Conservation (phyloP, 2,888 invertebrate species). For the Tenthredo notha region DNA sequence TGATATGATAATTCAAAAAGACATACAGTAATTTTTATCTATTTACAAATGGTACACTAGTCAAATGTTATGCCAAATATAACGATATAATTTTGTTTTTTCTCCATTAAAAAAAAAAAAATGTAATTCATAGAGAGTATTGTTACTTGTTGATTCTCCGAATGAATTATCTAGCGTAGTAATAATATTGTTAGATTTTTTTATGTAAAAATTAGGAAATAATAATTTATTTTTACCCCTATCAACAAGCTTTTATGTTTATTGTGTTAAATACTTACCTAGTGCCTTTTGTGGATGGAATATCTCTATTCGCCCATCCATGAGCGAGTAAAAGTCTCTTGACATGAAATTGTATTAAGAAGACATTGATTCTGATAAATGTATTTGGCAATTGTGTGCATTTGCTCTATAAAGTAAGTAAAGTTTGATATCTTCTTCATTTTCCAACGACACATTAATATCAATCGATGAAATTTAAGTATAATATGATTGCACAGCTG, state of each 20-base stretch:
- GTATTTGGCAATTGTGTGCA: neutral
- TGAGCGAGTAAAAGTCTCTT: neutral
- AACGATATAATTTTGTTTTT: neutral
- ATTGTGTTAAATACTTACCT: slow-evolving; percentile 41
- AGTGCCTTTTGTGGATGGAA: slow-evolving; percentile 49
- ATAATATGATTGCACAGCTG: slow-evolving; percentile 28
- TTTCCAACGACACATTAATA: neutral
- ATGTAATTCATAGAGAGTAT: neutral
- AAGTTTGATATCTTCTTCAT: neutral
- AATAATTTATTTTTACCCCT: slow-evolving; percentile 34
- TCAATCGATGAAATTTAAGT: neutral
- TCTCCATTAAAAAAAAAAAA: neutral
- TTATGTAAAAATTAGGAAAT: slow-evolving; percentile 22
- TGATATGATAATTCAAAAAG: neutral
- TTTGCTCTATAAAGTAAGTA: neutral
- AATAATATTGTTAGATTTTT: slow-evolving; percentile 13
- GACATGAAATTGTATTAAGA: neutral
- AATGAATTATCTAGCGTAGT: neutral
- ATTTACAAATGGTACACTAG: neutral
- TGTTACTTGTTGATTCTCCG: neutral
- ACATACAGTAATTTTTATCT: neutral
- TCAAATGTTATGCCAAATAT: neutral
- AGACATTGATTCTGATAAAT: neutral
- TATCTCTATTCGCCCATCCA: slow-evolving; percentile 39
- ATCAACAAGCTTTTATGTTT: slow-evolving; percentile 18